Evolutionary conservation across 1,140 invertebrate genomes (phyloP), one percentile per base, ranked within the genome.

Genomic region (Trachymyrmex cornetzi): DNA sequence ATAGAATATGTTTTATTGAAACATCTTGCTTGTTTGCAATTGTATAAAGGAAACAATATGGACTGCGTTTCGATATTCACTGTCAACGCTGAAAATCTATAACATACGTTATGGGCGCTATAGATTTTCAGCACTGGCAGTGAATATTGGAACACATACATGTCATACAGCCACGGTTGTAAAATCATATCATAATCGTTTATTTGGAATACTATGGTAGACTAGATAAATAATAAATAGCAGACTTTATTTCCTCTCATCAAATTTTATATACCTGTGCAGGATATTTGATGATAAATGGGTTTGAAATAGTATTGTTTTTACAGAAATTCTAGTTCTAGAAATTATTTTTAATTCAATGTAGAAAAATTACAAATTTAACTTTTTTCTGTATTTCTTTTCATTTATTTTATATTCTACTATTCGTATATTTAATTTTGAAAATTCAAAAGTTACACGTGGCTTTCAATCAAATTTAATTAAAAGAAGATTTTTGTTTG

Each of bases 401-500:
- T 16, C 7, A 53, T 12, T 22, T 71, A 71, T 27, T 50, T 11
- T 19, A 24, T 16, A 34, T 44, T 44, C 38, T 11, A 44, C 9
- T 66, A 38, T 38, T 66, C 34, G 12, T 14, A 30, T 50, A 50
- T 69, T 69, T 69, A 77, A 59, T 34, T 77, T 77, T 12, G n/a
- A 59, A 44, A 59, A n/a, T 77, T 24, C n/a, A 77, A 38, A 59
- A 77, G 53, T 34, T 57, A n/a, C 50, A 50, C 7, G 27, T 16
- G 30, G 5, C 55, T 77, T 59, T 38, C 12, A 61, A 77, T 77
- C 27, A 77, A 77, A 59, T 59, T 77, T 59, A 55, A 38, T 77
- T 57, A 59, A 77, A 59, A 3, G 30, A 38, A 59, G 53, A 44
- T 59, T 59, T 59, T 44, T 24, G 1, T 77, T 75, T 77, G 61